Conservation (phyloP, 1,140 invertebrate species). For the Neoseiulus cucumeris region DNA sequence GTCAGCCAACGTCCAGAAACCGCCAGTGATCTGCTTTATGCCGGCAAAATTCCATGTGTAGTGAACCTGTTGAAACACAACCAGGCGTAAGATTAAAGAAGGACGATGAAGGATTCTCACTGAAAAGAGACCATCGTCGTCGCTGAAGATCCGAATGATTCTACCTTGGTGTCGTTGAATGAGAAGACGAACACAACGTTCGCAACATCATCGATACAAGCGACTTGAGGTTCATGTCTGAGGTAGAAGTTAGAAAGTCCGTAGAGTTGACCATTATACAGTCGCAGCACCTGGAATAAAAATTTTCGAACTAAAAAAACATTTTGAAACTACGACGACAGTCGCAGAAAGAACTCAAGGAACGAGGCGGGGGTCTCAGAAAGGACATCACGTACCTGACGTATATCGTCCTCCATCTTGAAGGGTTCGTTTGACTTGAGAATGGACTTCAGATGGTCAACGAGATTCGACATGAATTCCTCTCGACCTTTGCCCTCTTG, state of each 20-base stretch:
- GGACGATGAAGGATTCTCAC: neutral
- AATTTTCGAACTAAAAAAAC: neutral
- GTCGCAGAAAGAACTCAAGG: too few relatives aligned
- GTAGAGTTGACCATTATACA: neutral
- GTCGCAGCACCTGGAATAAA: neutral
- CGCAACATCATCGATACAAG: neutral
- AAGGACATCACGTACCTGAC: neutral
- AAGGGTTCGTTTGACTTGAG: neutral
- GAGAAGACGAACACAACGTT: neutral
- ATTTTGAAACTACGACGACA: neutral
- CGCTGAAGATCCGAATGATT: neutral
- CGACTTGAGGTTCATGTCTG: neutral
- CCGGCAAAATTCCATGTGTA: constrained; percentile 3
- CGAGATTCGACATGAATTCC: neutral
- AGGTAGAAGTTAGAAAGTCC: neutral
- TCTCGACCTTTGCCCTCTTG: too few relatives aligned
- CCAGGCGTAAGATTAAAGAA: neutral
- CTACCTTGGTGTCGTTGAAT: constrained; percentile 5
- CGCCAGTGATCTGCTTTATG: neutral
- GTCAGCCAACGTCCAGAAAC: neutral
- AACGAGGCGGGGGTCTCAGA: too few relatives aligned
- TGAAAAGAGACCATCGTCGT: neutral
- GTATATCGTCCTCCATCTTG: constrained; percentile 2
- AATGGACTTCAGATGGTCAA: neutral
- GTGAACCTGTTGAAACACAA: neutral